phyloP scores from a whole-genome alignment of 2,888 invertebrate genomes.

The Agelastica alni region DNA sequence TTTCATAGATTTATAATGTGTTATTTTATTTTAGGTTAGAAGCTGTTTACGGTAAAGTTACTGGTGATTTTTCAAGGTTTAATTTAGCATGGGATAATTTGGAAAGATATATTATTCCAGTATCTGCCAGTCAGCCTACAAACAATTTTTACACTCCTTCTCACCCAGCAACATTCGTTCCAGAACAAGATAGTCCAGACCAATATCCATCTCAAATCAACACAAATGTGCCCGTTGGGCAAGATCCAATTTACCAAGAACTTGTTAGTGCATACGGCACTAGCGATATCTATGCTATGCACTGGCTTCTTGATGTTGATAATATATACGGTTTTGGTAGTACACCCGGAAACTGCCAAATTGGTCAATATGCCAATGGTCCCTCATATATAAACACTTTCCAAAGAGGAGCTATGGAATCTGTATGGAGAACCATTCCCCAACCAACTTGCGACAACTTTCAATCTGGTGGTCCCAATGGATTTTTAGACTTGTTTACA shows the following conservation, averaged over 20 bases:
- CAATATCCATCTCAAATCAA: conserved; percentile 36
- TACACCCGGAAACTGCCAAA: conserved; percentile 30
- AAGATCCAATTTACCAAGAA: conserved; percentile 38
- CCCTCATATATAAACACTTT: conserved; percentile 41
- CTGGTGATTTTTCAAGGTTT: conserved; percentile 37
- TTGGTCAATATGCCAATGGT: conserved; percentile 32
- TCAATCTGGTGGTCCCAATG: conserved; percentile 36
- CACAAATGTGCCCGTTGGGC: conserved; percentile 29
- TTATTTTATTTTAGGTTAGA: conserved; percentile 25
- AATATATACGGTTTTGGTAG: conserved; percentile 40
- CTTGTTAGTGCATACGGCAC: conserved; percentile 34
- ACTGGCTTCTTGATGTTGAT: conserved; percentile 41
- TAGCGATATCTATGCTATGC: conserved; percentile 37
- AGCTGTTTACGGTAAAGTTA: conserved; percentile 37
- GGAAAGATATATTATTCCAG: conserved; percentile 39
- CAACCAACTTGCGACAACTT: conserved; percentile 40
- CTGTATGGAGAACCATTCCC: conserved; percentile 41
- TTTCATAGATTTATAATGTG: not conserved
- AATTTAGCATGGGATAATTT: conserved; percentile 37
- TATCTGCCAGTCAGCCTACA: conserved; percentile 33
- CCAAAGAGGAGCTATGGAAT: conserved; percentile 40
- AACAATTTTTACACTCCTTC: conserved; percentile 33
- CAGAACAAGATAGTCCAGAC: conserved; percentile 34
- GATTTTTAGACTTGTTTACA: conserved; percentile 35
- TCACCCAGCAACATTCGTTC: conserved; percentile 37